phyloP scores from a whole-genome alignment of 2,797 vertebrate genomes.

The Sebastes itinus region DNA sequence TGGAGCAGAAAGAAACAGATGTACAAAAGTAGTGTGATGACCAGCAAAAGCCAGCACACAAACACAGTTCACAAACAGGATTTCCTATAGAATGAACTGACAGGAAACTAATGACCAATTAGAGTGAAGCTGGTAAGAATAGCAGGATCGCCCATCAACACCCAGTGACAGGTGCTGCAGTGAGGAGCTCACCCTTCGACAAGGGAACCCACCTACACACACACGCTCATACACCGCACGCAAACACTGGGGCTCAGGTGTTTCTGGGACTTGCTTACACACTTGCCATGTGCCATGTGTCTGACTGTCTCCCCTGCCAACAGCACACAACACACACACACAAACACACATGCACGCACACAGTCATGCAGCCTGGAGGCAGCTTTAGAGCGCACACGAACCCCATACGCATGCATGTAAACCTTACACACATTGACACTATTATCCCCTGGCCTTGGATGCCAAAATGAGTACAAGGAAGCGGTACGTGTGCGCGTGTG shows the following conservation, averaged over 20 bases:
- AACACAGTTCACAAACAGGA: not conserved
- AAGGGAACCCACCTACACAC: constrained; percentile 43
- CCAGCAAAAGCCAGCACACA: constrained; percentile 1
- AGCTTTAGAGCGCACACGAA: constrained; percentile 32
- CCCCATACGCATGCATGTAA: constrained; percentile 35
- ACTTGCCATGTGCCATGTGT: constrained; percentile 64
- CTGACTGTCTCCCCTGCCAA: constrained; percentile 65
- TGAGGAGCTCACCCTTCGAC: constrained; percentile 57
- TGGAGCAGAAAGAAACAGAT: constrained; percentile 1
- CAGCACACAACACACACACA: constrained; percentile 29
- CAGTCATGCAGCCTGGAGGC: constrained; percentile 46
- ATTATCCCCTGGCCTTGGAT: constrained; percentile 70
- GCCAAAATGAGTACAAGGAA: constrained; percentile 58
- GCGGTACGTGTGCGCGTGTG: not conserved
- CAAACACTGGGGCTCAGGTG: constrained; percentile 69
- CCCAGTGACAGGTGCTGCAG: constrained; percentile 59
- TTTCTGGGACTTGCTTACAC: constrained; percentile 68
- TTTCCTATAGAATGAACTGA: constrained; percentile 25
- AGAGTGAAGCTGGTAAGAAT: constrained; percentile 52
- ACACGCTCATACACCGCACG: not conserved
- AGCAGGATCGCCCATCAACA: constrained; percentile 49
- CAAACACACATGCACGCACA: constrained; percentile 18
- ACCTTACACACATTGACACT: constrained; percentile 63
- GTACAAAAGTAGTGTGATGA: not conserved
- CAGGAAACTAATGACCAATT: constrained; percentile 60